These are phyloP conservation scores for Sesia bembeciformis DNA, from an alignment of 2,888 invertebrate genomes.

Conservation along the genomic window DNA sequence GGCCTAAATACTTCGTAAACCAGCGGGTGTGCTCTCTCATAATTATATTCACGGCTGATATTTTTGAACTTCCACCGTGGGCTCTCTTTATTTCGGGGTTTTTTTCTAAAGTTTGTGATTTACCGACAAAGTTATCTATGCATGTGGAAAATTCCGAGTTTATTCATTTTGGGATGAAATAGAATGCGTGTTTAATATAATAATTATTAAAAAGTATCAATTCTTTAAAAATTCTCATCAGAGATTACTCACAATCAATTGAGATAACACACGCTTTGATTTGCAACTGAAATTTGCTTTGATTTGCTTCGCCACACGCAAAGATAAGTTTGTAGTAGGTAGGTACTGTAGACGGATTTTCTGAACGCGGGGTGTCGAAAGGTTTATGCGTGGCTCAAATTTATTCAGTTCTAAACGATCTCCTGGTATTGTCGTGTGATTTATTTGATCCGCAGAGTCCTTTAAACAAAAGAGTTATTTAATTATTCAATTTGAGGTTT, in stretches of 20 bases:
- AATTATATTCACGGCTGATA: constrained; percentile 71
- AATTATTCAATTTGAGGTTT: too few relatives aligned
- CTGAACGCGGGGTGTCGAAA: constrained; percentile 59
- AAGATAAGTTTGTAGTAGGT: too few relatives aligned
- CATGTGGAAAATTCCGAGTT: too few relatives aligned
- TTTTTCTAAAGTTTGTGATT: constrained; percentile 67
- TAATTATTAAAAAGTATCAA: too few relatives aligned
- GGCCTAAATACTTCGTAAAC: constrained; percentile 40
- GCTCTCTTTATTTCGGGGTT: constrained; percentile 56
- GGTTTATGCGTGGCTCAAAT: constrained; percentile 55
- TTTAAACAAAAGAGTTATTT: neutral
- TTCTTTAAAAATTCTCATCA: too few relatives aligned
- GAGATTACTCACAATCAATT: too few relatives aligned
- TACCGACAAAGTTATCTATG: constrained; percentile 20
- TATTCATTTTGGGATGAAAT: too few relatives aligned
- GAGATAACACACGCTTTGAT: too few relatives aligned
- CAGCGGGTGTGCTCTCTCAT: constrained; percentile 67
- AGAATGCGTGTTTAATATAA: too few relatives aligned
- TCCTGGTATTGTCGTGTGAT: constrained; percentile 8
- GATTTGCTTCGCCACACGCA: too few relatives aligned
- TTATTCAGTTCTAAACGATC: constrained; percentile 62
- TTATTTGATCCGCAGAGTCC: neutral
- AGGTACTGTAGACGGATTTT: constrained; percentile 40
- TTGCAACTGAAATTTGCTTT: too few relatives aligned
- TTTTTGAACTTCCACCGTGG: constrained; percentile 69